Percentiles rank a stretch among this genome's conserved stretches.
These are phyloP conservation scores for Danio choprae DNA, from an alignment of 2,797 vertebrate species.

Conservation along the genomic window DNA sequence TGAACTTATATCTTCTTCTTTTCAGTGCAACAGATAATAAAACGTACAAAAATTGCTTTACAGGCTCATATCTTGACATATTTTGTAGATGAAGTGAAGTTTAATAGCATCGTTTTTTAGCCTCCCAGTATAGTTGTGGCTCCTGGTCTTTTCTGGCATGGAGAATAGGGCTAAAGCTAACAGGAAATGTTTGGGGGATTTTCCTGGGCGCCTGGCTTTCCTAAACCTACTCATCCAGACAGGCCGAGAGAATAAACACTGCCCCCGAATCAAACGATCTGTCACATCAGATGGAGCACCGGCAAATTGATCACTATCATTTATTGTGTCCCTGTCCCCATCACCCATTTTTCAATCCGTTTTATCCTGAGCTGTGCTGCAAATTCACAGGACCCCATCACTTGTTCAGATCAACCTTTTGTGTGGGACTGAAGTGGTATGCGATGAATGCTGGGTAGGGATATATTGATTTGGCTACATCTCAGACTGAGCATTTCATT, in stretches of 20 bases:
- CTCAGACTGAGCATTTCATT: background rate
- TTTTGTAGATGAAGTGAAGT: background rate
- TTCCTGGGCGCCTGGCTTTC: slow-evolving; percentile 48
- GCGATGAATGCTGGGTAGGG: background rate
- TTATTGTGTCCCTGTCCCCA: slow-evolving; percentile 12
- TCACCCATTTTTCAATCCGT: slow-evolving; percentile 1
- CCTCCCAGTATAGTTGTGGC: slow-evolving; percentile 4
- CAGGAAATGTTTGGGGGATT: slow-evolving; percentile 72
- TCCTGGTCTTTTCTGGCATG: slow-evolving; percentile 14
- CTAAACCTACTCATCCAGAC: slow-evolving; percentile 46
- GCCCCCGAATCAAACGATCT: slow-evolving; percentile 34
- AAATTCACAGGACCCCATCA: background rate
- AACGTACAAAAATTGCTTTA: background rate
- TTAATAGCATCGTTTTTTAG: background rate
- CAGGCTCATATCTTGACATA: background rate
- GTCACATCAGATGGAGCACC: slow-evolving; percentile 30
- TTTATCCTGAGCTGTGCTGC: background rate
- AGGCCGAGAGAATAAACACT: slow-evolving; percentile 41
- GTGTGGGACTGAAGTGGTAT: background rate
- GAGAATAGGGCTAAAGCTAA: slow-evolving; percentile 65
- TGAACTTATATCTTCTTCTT: background rate
- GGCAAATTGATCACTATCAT: slow-evolving; percentile 40
- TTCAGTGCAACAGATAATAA: background rate
- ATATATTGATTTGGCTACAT: slow-evolving; percentile 7
- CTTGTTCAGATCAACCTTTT: background rate